Evolutionary conservation across 2,113 vertebrate species (phyloP).

Genomic region (Podarcis raffonei): DNA sequence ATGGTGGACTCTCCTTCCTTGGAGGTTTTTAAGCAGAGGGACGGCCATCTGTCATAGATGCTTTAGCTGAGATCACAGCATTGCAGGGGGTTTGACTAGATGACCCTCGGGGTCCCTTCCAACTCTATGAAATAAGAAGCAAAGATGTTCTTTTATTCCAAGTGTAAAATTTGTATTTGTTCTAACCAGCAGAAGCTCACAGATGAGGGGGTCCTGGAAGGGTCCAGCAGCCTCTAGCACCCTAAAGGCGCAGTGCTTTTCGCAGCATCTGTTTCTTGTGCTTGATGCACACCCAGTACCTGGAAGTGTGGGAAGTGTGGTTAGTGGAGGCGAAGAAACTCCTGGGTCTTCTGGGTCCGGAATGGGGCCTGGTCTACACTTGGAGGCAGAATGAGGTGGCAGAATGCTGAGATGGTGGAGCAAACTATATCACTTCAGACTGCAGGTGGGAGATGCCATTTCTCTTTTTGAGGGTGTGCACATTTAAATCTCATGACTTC

Average conservation of each 20-base stretch:
- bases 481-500: too few species aligned
- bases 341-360: background rate
- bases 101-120: too few species aligned
- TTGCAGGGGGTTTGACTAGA: too few species aligned
- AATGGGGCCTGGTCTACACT: background rate
- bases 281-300: slow-evolving; percentile 20
- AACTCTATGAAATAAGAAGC: background rate
- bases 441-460: background rate
- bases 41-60: too few species aligned
- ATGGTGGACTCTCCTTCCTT: too few species aligned
- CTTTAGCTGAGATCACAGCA: too few species aligned
- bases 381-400: background rate
- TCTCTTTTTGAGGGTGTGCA: background rate
- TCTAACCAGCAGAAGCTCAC: background rate
- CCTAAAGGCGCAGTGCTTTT: background rate
- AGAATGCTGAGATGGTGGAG: background rate
- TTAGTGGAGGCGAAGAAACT: background rate
- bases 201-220: background rate
- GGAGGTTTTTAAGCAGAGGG: too few species aligned
- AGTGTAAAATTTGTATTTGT: background rate
- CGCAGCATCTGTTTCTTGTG: background rate
- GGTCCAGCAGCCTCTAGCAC: background rate
- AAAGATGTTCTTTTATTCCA: background rate
- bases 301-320: background rate
- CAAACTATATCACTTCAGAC: background rate